Base-by-base conservation (phyloP, 1,140 invertebrate genomes). In the Drosophila parvula region DNA sequence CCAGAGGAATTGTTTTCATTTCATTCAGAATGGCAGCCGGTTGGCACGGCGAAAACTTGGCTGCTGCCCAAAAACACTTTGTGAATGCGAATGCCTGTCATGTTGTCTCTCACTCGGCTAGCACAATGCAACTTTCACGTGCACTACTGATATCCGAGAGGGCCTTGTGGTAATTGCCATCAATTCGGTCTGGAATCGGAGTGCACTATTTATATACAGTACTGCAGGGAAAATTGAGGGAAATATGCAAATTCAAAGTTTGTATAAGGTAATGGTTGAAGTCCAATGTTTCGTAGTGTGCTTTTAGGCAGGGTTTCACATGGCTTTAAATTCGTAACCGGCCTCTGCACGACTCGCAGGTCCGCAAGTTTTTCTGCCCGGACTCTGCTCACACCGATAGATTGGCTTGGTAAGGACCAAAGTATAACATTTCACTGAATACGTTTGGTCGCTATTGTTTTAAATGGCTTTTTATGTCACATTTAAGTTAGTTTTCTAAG, bases 11-110 rank as follows among this genome's bases (percentile, higher is more conserved):
- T 63, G 58, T 41, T 34, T 51, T 60, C 40, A 58, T 58, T 78
- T 22, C 51, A 53, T 53, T 53, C 32, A 53, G 57, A 78, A 78
- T 70, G 51, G 64, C 73, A 58, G 76, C 74, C 47, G 65, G 78
- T 73, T 81, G 81, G 76, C 84, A 71, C 53, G 34, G 47, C 63
- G 60, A 79, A 76, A 64, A 88, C 68, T 86, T 86, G 83, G 83
- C 83, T 78, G 38, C 30, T 61, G 50, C 63, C 83, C 83, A 86
- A 86, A 84, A 79, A 69, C 67, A 62, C 82, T 79, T 79, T 79
- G 67, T 74, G 70, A 81, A 81, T 74, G 67, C 55, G 70, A 81
- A 81, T 70, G 67, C 55, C 57, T 74, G 67, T 45, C 82, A 64
- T 60, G 56, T 68, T 61, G 74, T 69, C 74, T 67, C 47, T 79